Evolutionary conservation across 1,140 invertebrate genomes (phyloP).

Genomic region (Lasioglossum albipes): DNA sequence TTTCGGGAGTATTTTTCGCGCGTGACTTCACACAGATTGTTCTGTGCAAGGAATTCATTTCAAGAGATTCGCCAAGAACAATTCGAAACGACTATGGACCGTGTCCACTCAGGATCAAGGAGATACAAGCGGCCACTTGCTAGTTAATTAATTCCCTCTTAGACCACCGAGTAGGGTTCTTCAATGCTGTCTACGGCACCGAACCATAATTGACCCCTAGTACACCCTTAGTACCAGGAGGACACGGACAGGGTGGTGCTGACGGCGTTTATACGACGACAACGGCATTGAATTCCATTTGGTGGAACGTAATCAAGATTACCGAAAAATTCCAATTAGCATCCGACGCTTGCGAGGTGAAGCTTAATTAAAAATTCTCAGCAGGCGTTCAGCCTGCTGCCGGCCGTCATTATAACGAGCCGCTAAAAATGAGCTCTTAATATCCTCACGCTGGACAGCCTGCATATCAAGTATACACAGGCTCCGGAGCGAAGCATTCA

Average conservation of each 20-base stretch:
- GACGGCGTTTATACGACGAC: slow-evolving; percentile 28
- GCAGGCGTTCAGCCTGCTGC: not conserved
- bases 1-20: not conserved
- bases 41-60: slow-evolving; percentile 4
- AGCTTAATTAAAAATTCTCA: slow-evolving; percentile 25
- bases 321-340: slow-evolving; percentile 43
- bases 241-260: slow-evolving; percentile 29
- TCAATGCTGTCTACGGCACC: slow-evolving; percentile 24
- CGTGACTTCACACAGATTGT: not conserved
- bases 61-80: slow-evolving; percentile 1
- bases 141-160: slow-evolving; percentile 53
- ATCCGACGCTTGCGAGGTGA: not conserved
- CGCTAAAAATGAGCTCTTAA: not conserved
- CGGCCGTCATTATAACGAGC: not conserved
- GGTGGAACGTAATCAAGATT: slow-evolving; percentile 10
- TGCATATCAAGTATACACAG: not conserved
- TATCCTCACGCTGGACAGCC: not conserved
- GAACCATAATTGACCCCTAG: slow-evolving; percentile 31
- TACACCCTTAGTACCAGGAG: slow-evolving; percentile 16
- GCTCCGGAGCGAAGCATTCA: not conserved
- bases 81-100: slow-evolving; percentile 11
- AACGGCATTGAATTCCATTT: slow-evolving; percentile 38
- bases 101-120: slow-evolving; percentile 15
- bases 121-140: slow-evolving; percentile 17
- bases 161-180: slow-evolving; percentile 30